phyloP scores from a whole-genome alignment of 2,113 vertebrate species.

The Antennarius striatus region DNA sequence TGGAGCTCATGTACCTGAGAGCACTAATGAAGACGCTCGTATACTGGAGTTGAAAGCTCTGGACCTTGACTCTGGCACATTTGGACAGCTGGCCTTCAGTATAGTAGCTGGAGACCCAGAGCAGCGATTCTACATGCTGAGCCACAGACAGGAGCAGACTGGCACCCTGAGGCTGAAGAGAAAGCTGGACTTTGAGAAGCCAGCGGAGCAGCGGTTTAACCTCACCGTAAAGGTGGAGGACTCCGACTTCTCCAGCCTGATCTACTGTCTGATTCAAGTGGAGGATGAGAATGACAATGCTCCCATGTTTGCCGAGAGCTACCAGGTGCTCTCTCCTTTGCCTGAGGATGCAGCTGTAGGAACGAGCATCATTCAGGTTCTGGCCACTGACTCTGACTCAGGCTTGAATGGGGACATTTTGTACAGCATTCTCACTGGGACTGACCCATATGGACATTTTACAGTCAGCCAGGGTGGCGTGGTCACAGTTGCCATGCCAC shows the following conservation, averaged over 20 bases:
- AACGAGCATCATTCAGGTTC: slow-evolving; percentile 80
- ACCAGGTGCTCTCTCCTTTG: slow-evolving; percentile 74
- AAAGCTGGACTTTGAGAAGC: slow-evolving; percentile 85
- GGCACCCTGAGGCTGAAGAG: slow-evolving; percentile 83
- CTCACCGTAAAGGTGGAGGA: slow-evolving; percentile 88
- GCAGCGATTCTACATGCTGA: slow-evolving; percentile 85
- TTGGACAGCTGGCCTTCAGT: slow-evolving; percentile 82
- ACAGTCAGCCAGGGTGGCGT: slow-evolving; percentile 76
- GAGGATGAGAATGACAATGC: slow-evolving; percentile 89
- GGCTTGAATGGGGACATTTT: slow-evolving; percentile 81
- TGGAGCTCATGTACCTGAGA: slow-evolving; percentile 77
- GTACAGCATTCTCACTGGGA: slow-evolving; percentile 82
- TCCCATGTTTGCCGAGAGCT: slow-evolving; percentile 80
- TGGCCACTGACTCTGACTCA: slow-evolving; percentile 83
- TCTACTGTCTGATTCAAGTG: slow-evolving; percentile 83
- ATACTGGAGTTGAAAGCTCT: slow-evolving; percentile 82
- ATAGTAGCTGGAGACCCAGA: slow-evolving; percentile 84
- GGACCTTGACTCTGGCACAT: slow-evolving; percentile 81
- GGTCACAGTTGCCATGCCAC: slow-evolving; percentile 74
- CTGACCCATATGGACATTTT: slow-evolving; percentile 81
- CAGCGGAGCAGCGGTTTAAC: slow-evolving; percentile 84
- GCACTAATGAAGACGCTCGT: slow-evolving; percentile 66
- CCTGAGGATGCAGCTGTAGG: slow-evolving; percentile 81
- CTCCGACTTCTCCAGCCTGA: slow-evolving; percentile 82
- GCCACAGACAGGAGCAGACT: slow-evolving; percentile 73